phyloP scores from a whole-genome alignment of 2,888 invertebrate species.

The Sarcophaga subvicina region DNA sequence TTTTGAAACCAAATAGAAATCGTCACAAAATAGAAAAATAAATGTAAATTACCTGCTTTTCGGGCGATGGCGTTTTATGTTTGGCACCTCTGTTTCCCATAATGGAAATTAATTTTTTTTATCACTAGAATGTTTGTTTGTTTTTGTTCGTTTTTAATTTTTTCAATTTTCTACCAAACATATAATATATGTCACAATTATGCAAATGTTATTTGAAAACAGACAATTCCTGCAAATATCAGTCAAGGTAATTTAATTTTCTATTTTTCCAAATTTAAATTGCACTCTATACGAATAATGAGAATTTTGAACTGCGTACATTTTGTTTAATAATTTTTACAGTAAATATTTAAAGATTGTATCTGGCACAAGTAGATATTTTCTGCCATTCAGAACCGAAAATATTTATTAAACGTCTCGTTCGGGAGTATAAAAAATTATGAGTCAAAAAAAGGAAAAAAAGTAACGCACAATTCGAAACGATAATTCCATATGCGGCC shows the following conservation, averaged over 20 bases:
- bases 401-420: conserved; percentile 28
- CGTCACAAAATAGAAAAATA: background rate
- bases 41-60: conserved; percentile 51
- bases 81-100: conserved; percentile 55
- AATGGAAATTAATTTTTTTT: conserved; percentile 8
- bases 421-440: conserved; percentile 34
- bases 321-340: conserved; percentile 34
- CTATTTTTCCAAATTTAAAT: conserved; percentile 3
- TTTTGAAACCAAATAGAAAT: no score
- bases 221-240: conserved; percentile 45
- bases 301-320: conserved; percentile 17
- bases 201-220: background rate
- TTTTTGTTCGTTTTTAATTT: background rate
- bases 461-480: conserved; percentile 43
- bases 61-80: conserved; percentile 39
- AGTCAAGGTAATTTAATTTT: conserved; percentile 46
- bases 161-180: background rate
- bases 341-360: conserved; percentile 56
- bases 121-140: background rate
- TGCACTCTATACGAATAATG: conserved; percentile 8
- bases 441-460: conserved; percentile 21
- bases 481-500: conserved; percentile 47
- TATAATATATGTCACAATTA: background rate
- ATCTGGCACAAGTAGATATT: conserved; percentile 14
- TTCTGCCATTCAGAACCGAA: conserved; percentile 14